Base-by-base conservation (phyloP, 2,888 invertebrate genomes). In the Leistus spinibarbis region DNA sequence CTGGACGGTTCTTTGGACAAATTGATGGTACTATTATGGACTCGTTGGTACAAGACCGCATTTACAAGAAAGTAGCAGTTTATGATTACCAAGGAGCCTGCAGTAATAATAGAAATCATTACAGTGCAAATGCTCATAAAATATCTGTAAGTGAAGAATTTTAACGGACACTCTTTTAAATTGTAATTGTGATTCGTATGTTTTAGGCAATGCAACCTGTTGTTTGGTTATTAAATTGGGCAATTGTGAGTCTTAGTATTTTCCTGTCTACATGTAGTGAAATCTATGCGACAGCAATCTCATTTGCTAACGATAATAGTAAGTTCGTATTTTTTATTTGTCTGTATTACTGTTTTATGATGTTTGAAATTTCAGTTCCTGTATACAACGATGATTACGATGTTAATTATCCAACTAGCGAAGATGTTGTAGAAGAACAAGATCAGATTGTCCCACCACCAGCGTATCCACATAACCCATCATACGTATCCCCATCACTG, bases 1-100 rank as follows among this genome's bases (percentile, higher is more conserved):
- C 95, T 0, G 97, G 97, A 0, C 90, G 93, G 81, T 98, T 98
- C 86, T 97, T 97, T 82, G 98, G 97, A 0, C 95, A 96, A 85
- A 93, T 97, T 57, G 97, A 97, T 84, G 96, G 96, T 19, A 96
- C 96, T 13, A 95, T 97, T 77, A 96, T 97, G 95, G 95, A 96
- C 85, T 95, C 95, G 0, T 86, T 96, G 69, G 96, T 97, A 0
- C 95, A 96, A 83, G 95, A 95, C 82, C 90, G 93, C 77, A 96
- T 97, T 81, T 97, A 95, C 85, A 94, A 94, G 82, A 93, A 95
- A 83, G 92, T 97, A 1, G 91, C 92, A 0, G 92, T 96, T 0
- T 93, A 93, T 79, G 96, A 97, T 83, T 95, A 96, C 82, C 97
- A 97, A 85, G 96, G 95, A 0, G 89, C 94, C 56, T 97, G 96